A percentile compares a stretch with the other conserved stretches of the same genome.
Conservation (phyloP, 2,797 vertebrate genomes). For the Notamacropus eugenii region DNA sequence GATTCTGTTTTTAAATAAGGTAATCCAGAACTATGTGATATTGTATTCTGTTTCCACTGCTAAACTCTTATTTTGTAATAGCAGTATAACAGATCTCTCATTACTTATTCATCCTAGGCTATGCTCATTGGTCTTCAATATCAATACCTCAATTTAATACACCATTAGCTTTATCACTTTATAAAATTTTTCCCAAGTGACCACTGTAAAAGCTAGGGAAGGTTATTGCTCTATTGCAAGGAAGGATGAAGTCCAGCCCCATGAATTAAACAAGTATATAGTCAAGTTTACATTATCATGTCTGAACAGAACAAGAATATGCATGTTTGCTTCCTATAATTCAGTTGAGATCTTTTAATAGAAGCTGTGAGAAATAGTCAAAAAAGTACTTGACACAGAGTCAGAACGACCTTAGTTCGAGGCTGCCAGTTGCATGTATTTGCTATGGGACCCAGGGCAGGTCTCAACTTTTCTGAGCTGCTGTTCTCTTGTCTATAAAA, state of each 20-base stretch:
- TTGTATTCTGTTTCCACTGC: not conserved
- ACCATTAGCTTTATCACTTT: conserved; percentile 79
- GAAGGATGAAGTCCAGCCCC: conserved; percentile 42
- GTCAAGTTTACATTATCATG: not conserved
- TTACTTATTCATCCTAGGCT: conserved; percentile 48
- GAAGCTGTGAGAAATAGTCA: not conserved
- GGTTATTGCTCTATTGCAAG: conserved; percentile 63
- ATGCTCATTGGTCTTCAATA: conserved; percentile 57
- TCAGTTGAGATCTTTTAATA: not conserved
- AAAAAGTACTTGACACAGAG: not conserved
- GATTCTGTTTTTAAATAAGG: not conserved
- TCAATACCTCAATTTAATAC: conserved; percentile 79
- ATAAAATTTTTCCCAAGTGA: conserved; percentile 62
- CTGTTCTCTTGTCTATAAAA: not conserved
- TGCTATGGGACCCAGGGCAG: not conserved
- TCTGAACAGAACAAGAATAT: not conserved
- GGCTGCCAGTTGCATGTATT: not conserved
- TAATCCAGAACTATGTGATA: not conserved
- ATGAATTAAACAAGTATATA: conserved; percentile 15
- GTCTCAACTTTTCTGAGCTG: not conserved
- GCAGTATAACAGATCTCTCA: not conserved
- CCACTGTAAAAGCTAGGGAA: conserved; percentile 20
- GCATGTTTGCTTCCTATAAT: not conserved
- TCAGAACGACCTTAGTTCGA: not conserved
- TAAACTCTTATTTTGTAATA: not conserved